A percentile compares a stretch with the other conserved stretches of the same genome.
phyloP scores from a whole-genome alignment of 2,888 invertebrate species.

The Sphecodes monilicornis region DNA sequence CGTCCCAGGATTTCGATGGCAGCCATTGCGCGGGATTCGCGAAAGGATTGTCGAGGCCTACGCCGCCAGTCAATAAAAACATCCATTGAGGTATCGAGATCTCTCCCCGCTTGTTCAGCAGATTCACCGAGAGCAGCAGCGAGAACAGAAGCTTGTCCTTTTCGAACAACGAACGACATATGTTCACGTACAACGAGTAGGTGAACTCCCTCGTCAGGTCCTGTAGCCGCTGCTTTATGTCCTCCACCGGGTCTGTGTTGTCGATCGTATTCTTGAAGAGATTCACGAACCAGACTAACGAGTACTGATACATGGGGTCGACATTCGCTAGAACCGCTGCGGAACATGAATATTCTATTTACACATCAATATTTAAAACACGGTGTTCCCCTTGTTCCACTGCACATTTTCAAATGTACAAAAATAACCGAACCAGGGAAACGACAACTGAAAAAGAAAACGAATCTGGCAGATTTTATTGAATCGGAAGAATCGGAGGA shows the following conservation, averaged over 20 bases:
- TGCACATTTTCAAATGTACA: not conserved
- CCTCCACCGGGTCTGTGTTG: conserved; percentile 93
- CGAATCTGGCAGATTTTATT: not conserved
- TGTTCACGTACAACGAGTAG: conserved; percentile 95
- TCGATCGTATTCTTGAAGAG: conserved; percentile 95
- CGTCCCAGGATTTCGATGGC: conserved; percentile 91
- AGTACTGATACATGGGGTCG: conserved; percentile 99
- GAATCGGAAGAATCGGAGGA: not conserved
- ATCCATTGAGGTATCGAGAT: conserved; percentile 91
- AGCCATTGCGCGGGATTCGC: conserved; percentile 91
- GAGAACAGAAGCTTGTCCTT: conserved; percentile 97
- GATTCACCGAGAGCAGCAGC: conserved; percentile 90
- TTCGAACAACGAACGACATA: conserved; percentile 97
- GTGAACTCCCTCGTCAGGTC: conserved; percentile 94
- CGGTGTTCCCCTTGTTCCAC: not conserved
- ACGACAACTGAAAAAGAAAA: not conserved
- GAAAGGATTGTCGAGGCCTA: conserved; percentile 92
- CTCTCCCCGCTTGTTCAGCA: conserved; percentile 87
- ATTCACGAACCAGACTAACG: conserved; percentile 96
- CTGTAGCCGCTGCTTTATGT: conserved; percentile 90
- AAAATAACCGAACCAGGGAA: not conserved
- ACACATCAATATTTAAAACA: not conserved
- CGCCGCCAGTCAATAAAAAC: conserved; percentile 95
- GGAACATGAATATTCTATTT: conserved; percentile 42
- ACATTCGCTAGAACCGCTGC: conserved; percentile 94